A percentile compares a stretch with the other conserved stretches of the same genome.
Conservation (phyloP, 2,797 vertebrate species). For the Parauchenoglanis ngamensis region DNA sequence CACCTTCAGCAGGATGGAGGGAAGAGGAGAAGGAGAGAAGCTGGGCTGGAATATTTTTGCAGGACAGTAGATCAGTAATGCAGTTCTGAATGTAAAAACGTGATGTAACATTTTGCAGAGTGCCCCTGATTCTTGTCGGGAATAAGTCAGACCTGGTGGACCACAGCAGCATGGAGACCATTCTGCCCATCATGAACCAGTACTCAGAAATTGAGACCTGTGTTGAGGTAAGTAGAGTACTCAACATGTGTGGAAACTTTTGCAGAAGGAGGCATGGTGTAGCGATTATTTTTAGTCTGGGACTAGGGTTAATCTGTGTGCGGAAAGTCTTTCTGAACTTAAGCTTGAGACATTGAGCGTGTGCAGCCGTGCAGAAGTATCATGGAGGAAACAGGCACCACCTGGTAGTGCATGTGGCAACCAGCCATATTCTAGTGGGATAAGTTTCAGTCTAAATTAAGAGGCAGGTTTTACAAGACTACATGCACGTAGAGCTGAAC, state of each 20-base stretch:
- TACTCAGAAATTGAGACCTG: constrained; percentile 98
- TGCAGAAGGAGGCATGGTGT: background rate
- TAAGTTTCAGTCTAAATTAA: constrained; percentile 65
- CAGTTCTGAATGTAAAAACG: background rate
- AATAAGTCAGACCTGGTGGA: constrained; percentile 99
- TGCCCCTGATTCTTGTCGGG: constrained; percentile 95
- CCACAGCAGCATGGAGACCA: constrained; percentile 99
- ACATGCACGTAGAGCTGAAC: background rate
- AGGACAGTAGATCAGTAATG: background rate
- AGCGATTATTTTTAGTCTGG: background rate
- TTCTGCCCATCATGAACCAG: constrained; percentile 98
- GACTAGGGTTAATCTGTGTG: background rate
- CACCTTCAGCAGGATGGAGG: background rate
- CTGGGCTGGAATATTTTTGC: background rate
- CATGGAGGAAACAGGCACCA: constrained; percentile 43
- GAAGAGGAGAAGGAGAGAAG: background rate
- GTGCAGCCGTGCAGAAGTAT: constrained; percentile 47
- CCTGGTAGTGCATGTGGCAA: constrained; percentile 43
- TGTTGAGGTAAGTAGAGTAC: constrained; percentile 84
- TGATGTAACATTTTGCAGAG: constrained; percentile 70
- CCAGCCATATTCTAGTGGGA: constrained; percentile 47
- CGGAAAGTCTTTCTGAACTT: background rate
- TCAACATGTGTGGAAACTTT: background rate
- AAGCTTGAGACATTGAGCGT: constrained; percentile 13
- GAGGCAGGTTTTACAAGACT: constrained; percentile 56